Base-by-base conservation (phyloP, 1,140 invertebrate genomes). In the Drosophila melanica region DNA sequence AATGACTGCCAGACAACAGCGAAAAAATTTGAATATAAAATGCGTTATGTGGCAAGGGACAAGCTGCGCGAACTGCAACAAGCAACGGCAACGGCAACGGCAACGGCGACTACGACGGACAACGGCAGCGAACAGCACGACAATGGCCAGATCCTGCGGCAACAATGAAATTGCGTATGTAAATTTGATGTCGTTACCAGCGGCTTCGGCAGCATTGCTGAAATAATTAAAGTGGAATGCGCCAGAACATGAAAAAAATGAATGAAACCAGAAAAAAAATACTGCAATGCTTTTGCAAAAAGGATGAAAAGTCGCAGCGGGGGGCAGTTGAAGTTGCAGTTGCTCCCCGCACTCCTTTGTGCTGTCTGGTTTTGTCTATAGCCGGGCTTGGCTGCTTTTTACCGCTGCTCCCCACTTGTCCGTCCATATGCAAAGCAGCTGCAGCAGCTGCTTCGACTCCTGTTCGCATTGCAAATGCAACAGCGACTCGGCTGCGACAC, bases 131-230 rank as follows among this genome's bases (percentile, higher is more conserved):
- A 62, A 39, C 20, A 73, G 57, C 59, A 81, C 62, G 72, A 78
- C 76, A 75, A 75, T 66, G 77, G 78, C 64, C 75, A 79, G 82
- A 77, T 79, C 84, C 79, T 73, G 79, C 79, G 84, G 84, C 84
- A 89, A 89, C 84, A 89, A 89, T 89, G 79, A 89, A 89, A 89
- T 89, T 89, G 84, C 84, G 84, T 89, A 89, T 89, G 84, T 89
- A 89, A 89, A 89, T 89, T 89, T 89, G 64, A 87, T 87, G 82
- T 87, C 82, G 84, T 87, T 87, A 87, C 82, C 82, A 81, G 47
- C 58, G 79, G 81, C 79, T 68, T 69, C 69, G 59, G 76, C 76
- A 62, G 81, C 81, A 84, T 89, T 75, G 79, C 77, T 89, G 84
- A 89, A 89, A 89, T 89, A 89, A 89, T 89, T 89, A 89, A 89